Percentiles rank a stretch among this genome's conserved stretches.
Evolutionary conservation across 2,113 vertebrate species (phyloP).

Genomic region (Notarius quadriscutis): DNA sequence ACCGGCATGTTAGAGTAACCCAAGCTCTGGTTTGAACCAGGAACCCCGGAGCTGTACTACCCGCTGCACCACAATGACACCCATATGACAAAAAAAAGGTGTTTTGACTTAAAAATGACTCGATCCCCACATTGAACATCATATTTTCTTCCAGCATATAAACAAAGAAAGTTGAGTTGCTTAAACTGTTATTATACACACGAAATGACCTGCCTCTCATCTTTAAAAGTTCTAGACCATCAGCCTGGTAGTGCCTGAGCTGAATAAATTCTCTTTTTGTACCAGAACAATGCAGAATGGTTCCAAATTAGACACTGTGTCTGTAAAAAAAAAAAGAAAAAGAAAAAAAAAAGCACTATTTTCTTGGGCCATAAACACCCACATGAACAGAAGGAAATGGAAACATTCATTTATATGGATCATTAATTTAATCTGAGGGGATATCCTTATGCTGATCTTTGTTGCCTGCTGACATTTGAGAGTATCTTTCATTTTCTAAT

Average conservation of each 20-base stretch:
- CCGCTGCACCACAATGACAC: neutral
- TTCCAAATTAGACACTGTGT: conserved; percentile 13
- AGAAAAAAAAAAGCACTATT: conserved; percentile 9
- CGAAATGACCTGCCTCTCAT: neutral
- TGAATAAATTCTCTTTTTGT: neutral
- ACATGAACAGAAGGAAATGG: conserved; percentile 8
- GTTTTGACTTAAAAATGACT: neutral
- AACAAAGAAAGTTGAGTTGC: neutral
- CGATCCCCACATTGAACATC: neutral
- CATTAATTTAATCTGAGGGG: conserved; percentile 26
- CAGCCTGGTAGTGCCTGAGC: neutral
- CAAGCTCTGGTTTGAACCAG: neutral
- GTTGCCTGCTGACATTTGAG: conserved; percentile 11
- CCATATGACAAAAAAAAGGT: neutral
- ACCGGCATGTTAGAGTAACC: neutral
- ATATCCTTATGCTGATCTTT: conserved; percentile 23
- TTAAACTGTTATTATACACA: neutral
- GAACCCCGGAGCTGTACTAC: neutral
- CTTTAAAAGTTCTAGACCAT: neutral
- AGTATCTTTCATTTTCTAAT: conserved; percentile 12
- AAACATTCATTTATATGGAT: conserved; percentile 20
- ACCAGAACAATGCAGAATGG: neutral
- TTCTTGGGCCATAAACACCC: conserved; percentile 17
- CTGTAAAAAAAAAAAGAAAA: conserved; percentile 19
- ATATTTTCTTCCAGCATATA: neutral